Percentiles rank a stretch among this genome's conserved stretches.
phyloP scores from a whole-genome alignment of 1,140 invertebrate genomes.

The Papilio machaon region DNA sequence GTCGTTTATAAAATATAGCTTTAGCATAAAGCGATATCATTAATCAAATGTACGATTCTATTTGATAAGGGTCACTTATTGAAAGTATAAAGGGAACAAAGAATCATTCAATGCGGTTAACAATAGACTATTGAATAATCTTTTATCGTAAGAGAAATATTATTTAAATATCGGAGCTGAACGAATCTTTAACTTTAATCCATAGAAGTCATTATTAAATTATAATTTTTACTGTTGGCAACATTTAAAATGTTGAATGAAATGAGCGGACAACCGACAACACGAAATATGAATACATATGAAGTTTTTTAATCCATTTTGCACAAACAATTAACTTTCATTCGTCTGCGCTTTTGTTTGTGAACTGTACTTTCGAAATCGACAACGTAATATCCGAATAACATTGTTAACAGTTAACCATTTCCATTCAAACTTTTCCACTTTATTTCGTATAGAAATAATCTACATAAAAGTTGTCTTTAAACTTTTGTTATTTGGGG shows the following conservation, averaged over 20 bases:
- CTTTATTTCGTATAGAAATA: constrained; percentile 13
- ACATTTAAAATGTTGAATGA: too few relatives aligned
- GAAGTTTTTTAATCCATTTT: neutral
- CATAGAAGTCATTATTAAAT: too few relatives aligned
- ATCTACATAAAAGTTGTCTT: constrained; percentile 16
- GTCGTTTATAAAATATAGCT: neutral
- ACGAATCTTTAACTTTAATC: too few relatives aligned
- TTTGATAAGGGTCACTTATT: neutral
- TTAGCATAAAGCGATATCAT: neutral
- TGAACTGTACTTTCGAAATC: neutral
- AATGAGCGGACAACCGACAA: too few relatives aligned
- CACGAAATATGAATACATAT: too few relatives aligned
- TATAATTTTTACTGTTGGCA: too few relatives aligned
- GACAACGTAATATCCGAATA: neutral
- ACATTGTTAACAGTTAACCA: constrained; percentile 8
- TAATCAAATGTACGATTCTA: neutral
- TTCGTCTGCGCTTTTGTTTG: neutral
- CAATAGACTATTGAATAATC: neutral
- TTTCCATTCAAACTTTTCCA: constrained; percentile 19
- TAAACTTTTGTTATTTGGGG: constrained; percentile 6
- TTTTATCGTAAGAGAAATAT: neutral
- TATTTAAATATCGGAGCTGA: neutral
- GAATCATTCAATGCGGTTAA: neutral
- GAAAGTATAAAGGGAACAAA: neutral
- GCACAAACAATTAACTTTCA: neutral